phyloP scores from a whole-genome alignment of 2,113 vertebrate genomes.

The Chitala chitala region DNA sequence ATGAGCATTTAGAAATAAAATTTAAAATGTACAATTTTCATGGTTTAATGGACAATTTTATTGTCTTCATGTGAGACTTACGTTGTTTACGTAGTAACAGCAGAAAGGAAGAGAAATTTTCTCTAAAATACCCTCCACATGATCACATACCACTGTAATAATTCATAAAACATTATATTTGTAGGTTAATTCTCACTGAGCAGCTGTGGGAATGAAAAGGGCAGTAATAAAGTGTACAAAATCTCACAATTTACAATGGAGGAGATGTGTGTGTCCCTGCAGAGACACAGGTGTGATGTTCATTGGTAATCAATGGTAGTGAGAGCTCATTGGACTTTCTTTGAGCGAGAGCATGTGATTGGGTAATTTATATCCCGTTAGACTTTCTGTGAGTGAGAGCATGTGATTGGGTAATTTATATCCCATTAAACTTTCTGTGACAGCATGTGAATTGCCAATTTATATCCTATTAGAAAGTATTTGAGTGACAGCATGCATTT shows the following conservation, averaged over 20 bases:
- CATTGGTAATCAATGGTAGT: background rate
- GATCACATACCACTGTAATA: background rate
- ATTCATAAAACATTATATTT: background rate
- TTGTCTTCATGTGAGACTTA: conserved; percentile 35
- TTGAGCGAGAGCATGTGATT: too few relatives aligned
- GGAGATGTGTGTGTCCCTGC: too few relatives aligned
- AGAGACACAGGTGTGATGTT: too few relatives aligned
- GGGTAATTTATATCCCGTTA: too few relatives aligned
- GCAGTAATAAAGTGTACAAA: too few relatives aligned
- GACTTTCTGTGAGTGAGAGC: background rate
- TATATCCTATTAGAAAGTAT: background rate
- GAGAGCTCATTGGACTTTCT: too few relatives aligned
- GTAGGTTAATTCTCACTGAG: background rate
- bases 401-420: too few relatives aligned
- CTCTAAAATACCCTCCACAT: background rate
- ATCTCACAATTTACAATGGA: too few relatives aligned
- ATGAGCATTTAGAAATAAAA: conserved; percentile 75
- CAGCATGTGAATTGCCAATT: background rate
- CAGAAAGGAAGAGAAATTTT: conserved; percentile 17
- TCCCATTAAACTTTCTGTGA: background rate
- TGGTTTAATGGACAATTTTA: conserved; percentile 21
- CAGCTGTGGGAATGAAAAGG: too few relatives aligned
- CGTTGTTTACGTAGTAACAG: conserved; percentile 35
- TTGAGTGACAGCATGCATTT: too few relatives aligned
- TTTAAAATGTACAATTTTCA: conserved; percentile 52